Conservation (phyloP, 1,140 invertebrate genomes). For the Caenorhabditis inopinata region DNA sequence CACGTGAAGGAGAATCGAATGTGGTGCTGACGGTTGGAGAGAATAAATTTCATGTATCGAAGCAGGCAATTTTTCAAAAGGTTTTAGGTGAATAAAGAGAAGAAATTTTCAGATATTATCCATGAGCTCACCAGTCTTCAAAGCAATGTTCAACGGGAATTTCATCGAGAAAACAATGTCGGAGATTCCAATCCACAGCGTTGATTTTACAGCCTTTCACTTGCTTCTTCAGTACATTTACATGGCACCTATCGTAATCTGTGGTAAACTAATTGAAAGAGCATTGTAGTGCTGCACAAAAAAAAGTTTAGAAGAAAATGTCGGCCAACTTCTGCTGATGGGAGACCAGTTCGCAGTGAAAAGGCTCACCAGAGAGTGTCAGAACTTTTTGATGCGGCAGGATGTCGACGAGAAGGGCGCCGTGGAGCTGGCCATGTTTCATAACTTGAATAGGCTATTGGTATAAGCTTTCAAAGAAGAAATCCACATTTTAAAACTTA, state of each 20-base stretch:
- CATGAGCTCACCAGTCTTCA: neutral
- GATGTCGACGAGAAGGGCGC: neutral
- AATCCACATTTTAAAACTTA: neutral
- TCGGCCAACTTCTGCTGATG: neutral
- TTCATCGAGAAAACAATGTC: neutral
- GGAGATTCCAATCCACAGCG: neutral
- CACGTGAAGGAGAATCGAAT: neutral
- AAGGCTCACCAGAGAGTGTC: neutral
- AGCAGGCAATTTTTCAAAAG: neutral
- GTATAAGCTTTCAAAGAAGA: too few relatives aligned
- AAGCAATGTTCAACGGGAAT: neutral
- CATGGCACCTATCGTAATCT: neutral
- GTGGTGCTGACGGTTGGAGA: neutral
- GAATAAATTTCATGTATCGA: neutral
- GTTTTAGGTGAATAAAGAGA: neutral
- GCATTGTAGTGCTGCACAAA: too few relatives aligned
- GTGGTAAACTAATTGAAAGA: neutral
- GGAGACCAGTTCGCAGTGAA: conserved; percentile 7
- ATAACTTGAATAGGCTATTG: neutral
- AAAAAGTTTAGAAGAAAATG: neutral
- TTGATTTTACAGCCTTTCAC: neutral
- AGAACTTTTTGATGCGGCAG: conserved; percentile 5
- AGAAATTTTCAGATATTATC: neutral
- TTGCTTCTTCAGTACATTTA: neutral
- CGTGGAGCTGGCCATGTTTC: neutral